A percentile compares a stretch with the other conserved stretches of the same genome.
Conservation (phyloP, 2,797 vertebrate species). For the Pelobates cultripes region DNA sequence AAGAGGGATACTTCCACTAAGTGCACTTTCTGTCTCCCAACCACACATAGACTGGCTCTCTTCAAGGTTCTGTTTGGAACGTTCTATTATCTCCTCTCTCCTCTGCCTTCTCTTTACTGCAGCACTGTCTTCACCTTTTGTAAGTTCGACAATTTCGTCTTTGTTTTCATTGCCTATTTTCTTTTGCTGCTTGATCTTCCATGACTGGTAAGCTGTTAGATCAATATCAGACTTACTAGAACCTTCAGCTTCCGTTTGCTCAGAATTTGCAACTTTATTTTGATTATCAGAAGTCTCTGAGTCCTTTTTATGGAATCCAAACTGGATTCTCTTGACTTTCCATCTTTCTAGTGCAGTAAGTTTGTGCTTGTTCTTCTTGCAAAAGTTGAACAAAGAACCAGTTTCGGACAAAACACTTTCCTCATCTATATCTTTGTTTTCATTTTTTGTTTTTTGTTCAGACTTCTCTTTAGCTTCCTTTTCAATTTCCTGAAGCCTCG, state of each 20-base stretch:
- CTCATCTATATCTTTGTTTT: slow-evolving; percentile 73
- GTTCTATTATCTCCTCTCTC: slow-evolving; percentile 87
- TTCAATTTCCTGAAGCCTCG: slow-evolving; percentile 87
- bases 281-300: slow-evolving; percentile 67
- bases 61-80: slow-evolving; percentile 83
- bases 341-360: slow-evolving; percentile 91
- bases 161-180: slow-evolving; percentile 82
- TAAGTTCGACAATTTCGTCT: slow-evolving; percentile 83
- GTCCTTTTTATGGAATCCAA: slow-evolving; percentile 94
- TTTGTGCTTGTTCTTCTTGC: slow-evolving; percentile 90
- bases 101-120: slow-evolving; percentile 82
- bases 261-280: slow-evolving; percentile 67
- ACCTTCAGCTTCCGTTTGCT: slow-evolving; percentile 60
- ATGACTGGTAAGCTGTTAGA: slow-evolving; percentile 90
- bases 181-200: slow-evolving; percentile 90
- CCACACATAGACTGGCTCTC: slow-evolving; percentile 90
- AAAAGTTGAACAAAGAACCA: slow-evolving; percentile 91
- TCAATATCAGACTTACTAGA: slow-evolving; percentile 75
- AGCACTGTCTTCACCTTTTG: slow-evolving; percentile 78
- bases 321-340: slow-evolving; percentile 94
- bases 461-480: slow-evolving; percentile 73
- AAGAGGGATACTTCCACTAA: slow-evolving; percentile 81
- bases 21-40: slow-evolving; percentile 80
- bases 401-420: slow-evolving; percentile 85
- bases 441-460: slow-evolving; percentile 58